These are phyloP conservation scores for Pholis gunnellus DNA, from an alignment of 2,113 vertebrate genomes.

Conservation along the genomic window DNA sequence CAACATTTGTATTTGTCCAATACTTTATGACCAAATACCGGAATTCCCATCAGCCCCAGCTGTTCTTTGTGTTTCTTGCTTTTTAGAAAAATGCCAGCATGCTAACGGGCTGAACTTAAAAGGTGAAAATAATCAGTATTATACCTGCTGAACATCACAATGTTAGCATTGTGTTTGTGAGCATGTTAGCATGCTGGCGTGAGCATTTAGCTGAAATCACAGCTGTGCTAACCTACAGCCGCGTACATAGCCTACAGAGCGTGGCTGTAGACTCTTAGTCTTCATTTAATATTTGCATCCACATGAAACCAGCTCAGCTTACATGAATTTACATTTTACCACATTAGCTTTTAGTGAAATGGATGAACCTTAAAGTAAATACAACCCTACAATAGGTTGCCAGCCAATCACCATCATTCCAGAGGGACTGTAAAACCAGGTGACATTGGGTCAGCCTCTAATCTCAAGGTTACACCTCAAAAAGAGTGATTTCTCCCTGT, in stretches of 20 bases:
- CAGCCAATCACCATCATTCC: neutral
- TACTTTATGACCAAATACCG: neutral
- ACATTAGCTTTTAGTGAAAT: neutral
- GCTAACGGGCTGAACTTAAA: neutral
- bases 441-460: conserved; percentile 55
- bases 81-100: neutral
- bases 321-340: conserved; percentile 2
- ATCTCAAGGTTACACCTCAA: conserved; percentile 50
- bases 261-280: neutral
- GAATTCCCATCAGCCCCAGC: neutral
- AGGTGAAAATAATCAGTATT: neutral
- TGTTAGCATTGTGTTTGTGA: neutral
- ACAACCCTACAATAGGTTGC: neutral
- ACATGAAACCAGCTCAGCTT: neutral
- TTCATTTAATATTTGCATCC: neutral
- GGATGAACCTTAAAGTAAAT: neutral
- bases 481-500: conserved; percentile 45
- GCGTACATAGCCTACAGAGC: too few species aligned
- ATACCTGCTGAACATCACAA: neutral
- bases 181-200: neutral
- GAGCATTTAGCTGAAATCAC: neutral
- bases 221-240: too few species aligned
- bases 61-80: neutral
- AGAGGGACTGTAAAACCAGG: conserved; percentile 9
- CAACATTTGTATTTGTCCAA: neutral